Evolutionary conservation across 1,140 invertebrate genomes (phyloP), one percentile per base, ranked within the genome.

Genomic region (Drosophila lowei): DNA sequence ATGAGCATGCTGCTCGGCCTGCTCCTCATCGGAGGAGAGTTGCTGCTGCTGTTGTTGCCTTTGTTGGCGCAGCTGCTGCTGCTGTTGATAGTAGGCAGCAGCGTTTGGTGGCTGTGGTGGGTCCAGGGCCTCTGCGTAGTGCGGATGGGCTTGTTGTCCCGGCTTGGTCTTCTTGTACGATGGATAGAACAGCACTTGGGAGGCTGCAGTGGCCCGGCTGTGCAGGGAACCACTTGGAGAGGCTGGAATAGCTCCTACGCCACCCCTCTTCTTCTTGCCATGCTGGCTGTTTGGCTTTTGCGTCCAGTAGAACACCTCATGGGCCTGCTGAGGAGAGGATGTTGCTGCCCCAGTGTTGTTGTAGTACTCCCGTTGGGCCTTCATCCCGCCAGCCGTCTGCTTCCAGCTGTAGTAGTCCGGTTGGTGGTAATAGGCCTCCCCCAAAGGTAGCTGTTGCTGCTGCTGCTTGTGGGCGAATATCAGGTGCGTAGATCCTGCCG

Each of bases 121-220:
- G 43, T 90, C 86, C 53, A 89, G 43, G n/a, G 90, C 85, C 52
- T 91, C 90, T 21, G 86, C 67, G 57, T 90, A 91, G 13, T 90
- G 90, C 52, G 85, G 77, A 90, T 85, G 81, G 13, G 72, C 23
- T 58, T 71, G 72, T 49, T 79, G 83, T 48, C 64, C 44, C 15
- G 91, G 91, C 53, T 89, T 81, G 91, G 91, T 77, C 91, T 93
- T 91, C 92, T 93, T 91, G 43, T 91, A 91, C 46, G 90, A 91
- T 28, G 90, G 90, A 64, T 91, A 91, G 47, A 91, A 90, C 21
- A 89, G 52, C 38, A 90, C 86, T 50, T 90, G 89, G 8, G 89
- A 90, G 9, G 83, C 79, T 21, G 89, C 89, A 7, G 89, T 90
- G 6, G 67, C 77, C 8, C 85, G 89, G 34, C 89, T 90, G 42